Conservation (phyloP, 2,888 invertebrate species). For the Tetragnatha montana region DNA sequence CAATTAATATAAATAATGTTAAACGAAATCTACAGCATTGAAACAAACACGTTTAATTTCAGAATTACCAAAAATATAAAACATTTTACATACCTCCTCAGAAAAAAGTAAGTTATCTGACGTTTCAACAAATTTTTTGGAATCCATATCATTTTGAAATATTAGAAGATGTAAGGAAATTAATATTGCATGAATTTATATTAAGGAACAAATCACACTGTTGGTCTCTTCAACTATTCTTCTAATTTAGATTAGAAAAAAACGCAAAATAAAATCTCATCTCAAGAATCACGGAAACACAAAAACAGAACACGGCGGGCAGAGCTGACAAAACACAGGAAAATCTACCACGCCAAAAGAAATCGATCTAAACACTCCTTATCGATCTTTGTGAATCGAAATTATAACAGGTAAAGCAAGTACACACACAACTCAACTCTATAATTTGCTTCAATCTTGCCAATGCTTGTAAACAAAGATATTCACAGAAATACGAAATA, state of each 20-base stretch:
- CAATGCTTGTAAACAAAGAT: too few relatives aligned
- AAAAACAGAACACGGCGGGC: not conserved
- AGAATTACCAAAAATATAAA: not conserved
- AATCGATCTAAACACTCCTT: too few relatives aligned
- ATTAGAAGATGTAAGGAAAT: not conserved
- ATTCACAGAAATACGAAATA: too few relatives aligned
- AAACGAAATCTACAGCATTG: too few relatives aligned
- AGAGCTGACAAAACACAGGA: too few relatives aligned
- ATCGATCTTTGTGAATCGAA: too few relatives aligned
- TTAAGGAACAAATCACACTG: not conserved
- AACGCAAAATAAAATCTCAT: not conserved
- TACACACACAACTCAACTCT: too few relatives aligned
- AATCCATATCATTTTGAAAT: slow-evolving; percentile 43
- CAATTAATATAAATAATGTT: too few relatives aligned
- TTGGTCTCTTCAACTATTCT: not conserved
- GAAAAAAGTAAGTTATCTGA: slow-evolving; percentile 11
- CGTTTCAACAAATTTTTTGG: slow-evolving; percentile 38
- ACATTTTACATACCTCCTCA: slow-evolving; percentile 22
- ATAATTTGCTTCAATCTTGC: too few relatives aligned
- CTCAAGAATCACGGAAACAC: not conserved
- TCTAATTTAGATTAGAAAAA: not conserved
- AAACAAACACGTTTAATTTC: too few relatives aligned
- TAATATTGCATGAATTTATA: not conserved
- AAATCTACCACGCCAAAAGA: too few relatives aligned
- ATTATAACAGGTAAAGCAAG: too few relatives aligned